Evolutionary conservation across 2,888 invertebrate species (phyloP), one percentile per base, ranked within the genome.

Genomic region (Teleogryllus oceanicus): DNA sequence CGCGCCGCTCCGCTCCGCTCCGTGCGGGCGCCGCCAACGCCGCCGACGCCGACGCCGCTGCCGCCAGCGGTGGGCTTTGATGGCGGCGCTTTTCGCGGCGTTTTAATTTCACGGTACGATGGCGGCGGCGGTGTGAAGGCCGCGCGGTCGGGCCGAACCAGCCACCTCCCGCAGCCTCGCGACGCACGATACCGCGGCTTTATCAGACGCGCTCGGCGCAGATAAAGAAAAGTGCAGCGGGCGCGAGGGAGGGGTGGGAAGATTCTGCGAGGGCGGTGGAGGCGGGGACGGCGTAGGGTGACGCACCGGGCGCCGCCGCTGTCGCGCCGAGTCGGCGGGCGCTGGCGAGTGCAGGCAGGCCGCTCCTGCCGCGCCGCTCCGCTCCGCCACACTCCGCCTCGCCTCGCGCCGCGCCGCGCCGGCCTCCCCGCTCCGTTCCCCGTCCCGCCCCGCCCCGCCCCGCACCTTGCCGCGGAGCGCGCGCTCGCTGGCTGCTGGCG

Each of bases 61-160:
- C 37, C 37, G 18, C 49, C 49, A 76, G 10, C 49, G 49, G 49
- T 49, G 76, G 16, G 77, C 77, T 50, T 21, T 50, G 77, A 77
- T 50, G 16, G 11, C 50, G 49, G 21, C 16, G 50, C 50, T 20
- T 50, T 50, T 77, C 77, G 77, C 77, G 20, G 50, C 49, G 49
- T 20, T 77, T 50, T 49, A 62, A 62, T 62, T 62, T 62, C n/a
- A 62, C 62, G 77, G 49, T 50, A 13, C n/a, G 49, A 50, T 77
- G 50, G 50, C 8, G 50, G 49, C 49, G 77, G 77, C 21, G 50
- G 50, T 50, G 77, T 77, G 50, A 50, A 77, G 50, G 21, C 50
- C 20, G 20, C 21, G 21, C 77, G 49, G 77, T 50, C 49, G 49
- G 10, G 16, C n/a, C 49, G 18, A 49, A 49, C 37, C 37, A 37